Conservation (phyloP, 2,113 vertebrate species). For the Chaetodon auriga region DNA sequence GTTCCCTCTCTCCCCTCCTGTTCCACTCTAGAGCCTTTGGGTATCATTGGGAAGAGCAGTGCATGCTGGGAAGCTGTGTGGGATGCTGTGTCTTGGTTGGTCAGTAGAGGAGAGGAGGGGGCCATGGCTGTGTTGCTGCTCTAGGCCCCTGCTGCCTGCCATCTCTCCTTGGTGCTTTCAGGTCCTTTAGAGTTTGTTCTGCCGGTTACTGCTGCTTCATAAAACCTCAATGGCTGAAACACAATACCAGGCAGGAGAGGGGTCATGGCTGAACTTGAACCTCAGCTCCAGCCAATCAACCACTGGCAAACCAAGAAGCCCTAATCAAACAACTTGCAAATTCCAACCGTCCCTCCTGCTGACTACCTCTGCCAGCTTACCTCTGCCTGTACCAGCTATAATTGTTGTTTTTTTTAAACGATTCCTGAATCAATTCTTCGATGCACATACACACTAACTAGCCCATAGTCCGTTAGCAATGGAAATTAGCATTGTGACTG, state of each 20-base stretch:
- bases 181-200: constrained; percentile 75
- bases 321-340: constrained; percentile 40
- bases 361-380: constrained; percentile 23
- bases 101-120: constrained; percentile 55
- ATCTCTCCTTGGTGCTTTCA: constrained; percentile 75
- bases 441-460: too few species aligned
- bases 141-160: constrained; percentile 71
- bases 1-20: constrained; percentile 36
- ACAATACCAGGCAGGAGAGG: constrained; percentile 78
- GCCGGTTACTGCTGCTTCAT: constrained; percentile 83
- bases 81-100: constrained; percentile 59
- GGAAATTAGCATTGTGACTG: too few species aligned
- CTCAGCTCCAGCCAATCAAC: constrained; percentile 61
- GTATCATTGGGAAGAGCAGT: constrained; percentile 59
- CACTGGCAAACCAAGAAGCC: constrained; percentile 53
- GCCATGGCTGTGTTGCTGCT: constrained; percentile 45
- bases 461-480: too few species aligned
- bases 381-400: background rate
- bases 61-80: constrained; percentile 72
- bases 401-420: too few species aligned
- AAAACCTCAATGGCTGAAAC: constrained; percentile 77
- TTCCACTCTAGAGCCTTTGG: constrained; percentile 57
- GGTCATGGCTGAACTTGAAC: constrained; percentile 84
- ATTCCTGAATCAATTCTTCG: too few species aligned
- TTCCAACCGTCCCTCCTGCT: constrained; percentile 36